Evolutionary conservation across 2,888 invertebrate genomes (phyloP), one percentile per base, ranked within the genome.

Genomic region (Habrosyne pyritoides): DNA sequence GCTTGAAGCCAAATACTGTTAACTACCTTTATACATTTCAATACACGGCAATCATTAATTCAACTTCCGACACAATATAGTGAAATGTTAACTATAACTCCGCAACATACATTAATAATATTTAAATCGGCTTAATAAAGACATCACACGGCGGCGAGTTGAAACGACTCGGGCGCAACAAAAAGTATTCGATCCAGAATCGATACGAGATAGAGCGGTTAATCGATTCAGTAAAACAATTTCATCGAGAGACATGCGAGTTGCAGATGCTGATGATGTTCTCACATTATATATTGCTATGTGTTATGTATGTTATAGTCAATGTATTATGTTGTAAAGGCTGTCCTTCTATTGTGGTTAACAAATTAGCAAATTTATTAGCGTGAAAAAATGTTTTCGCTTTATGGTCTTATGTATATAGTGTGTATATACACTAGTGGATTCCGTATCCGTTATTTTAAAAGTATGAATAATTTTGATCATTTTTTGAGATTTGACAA

Each of bases 221-320:
- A 90, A 90, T 90, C 89, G 89, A 89, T 88, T 86, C 84, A 77
- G 86, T 77, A 81, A 87, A 89, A 88, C 89, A 86, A 88, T 89
- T 89, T 89, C 84, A 84, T 86, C 83, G 77, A 75, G 79, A 75
- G 74, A 83, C 81, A 80, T 76, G 80, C 81, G 71, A 74, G 75
- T 77, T 67, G 77, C 71, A 70, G 64, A 84, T 86, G 87, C 78
- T 86, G 78, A 87, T 86, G 79, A 81, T 79, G 67, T 81, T 87
- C 77, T 79, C 78, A 78, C 75, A 76, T 75, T 71, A 66, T 67
- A 69, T 66, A 63, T 60, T 64, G 53, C 53, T 54, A 59, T 50
- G 33, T 49, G 64, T 12, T 63, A 64, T 62, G 66, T 55, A 18
- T 21, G 28, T 28, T 18, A 7, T 30, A 14, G 4, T 50, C 28